phyloP scores from a whole-genome alignment of 2,113 vertebrate species.

The Acrocephalus kingi region DNA sequence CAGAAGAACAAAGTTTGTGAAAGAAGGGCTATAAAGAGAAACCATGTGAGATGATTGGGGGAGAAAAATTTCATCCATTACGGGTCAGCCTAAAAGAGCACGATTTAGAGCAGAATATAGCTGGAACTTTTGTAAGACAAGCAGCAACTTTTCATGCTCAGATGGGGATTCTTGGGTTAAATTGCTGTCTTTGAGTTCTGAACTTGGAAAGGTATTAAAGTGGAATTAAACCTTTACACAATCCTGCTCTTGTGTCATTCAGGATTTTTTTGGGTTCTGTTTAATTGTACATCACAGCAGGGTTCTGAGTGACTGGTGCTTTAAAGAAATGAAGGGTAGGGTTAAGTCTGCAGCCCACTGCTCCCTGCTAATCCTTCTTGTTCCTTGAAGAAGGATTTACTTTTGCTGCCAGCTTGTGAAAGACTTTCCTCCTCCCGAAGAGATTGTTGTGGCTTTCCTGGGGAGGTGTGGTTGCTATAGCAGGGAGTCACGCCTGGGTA shows the following conservation, averaged over 20 bases:
- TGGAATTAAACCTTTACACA: constrained; percentile 82
- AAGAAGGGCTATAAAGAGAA: background rate
- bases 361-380: constrained; percentile 93
- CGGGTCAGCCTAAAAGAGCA: constrained; percentile 20
- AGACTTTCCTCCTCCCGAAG: constrained; percentile 85
- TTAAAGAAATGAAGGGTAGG: constrained; percentile 88
- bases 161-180: constrained; percentile 77
- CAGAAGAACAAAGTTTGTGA: background rate
- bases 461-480: constrained; percentile 94
- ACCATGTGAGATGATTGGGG: background rate
- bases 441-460: constrained; percentile 89
- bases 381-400: constrained; percentile 95
- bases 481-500: constrained; percentile 88
- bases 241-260: constrained; percentile 79
- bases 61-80: background rate
- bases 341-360: constrained; percentile 91
- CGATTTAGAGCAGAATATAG: constrained; percentile 26
- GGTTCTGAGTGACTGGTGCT: constrained; percentile 89
- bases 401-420: constrained; percentile 90
- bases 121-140: constrained; percentile 48
- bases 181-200: constrained; percentile 89
- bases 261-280: constrained; percentile 78
- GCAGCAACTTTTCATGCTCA: constrained; percentile 59
- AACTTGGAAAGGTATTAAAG: constrained; percentile 97
- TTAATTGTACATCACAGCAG: constrained; percentile 91